Conservation (phyloP, 30 jellyfish, hydroid and myxozoan genomes). For the Hydra vulgaris region DNA sequence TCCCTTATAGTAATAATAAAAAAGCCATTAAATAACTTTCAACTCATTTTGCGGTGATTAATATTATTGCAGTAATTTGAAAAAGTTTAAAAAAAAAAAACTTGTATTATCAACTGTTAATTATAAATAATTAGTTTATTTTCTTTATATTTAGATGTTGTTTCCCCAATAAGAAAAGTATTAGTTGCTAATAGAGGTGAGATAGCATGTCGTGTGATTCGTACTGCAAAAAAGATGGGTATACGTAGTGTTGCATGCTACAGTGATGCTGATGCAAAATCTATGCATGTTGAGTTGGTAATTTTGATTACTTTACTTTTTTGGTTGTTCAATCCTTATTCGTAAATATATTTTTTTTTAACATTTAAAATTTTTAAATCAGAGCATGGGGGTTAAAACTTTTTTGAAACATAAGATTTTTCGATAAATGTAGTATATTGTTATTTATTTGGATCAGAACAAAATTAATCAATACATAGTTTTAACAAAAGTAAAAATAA, state of each 20-base stretch:
- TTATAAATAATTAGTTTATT: not conserved
- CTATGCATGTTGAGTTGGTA: slow-evolving; percentile 93
- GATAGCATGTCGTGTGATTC: slow-evolving; percentile 94
- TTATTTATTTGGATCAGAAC: too few species aligned
- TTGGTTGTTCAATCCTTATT: not conserved
- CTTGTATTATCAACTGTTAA: not conserved
- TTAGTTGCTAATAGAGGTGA: slow-evolving; percentile 96
- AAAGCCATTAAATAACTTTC: not conserved
- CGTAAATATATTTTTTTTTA: not conserved
- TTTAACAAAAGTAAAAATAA: too few species aligned
- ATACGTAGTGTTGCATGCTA: slow-evolving; percentile 87
- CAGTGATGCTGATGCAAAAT: slow-evolving; percentile 81
- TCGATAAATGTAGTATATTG: too few species aligned
- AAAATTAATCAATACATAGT: too few species aligned
- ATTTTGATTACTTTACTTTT: not conserved
- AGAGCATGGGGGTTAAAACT: too few species aligned
- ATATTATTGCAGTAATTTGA: too few species aligned
- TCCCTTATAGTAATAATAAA: too few species aligned
- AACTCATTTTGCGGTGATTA: not conserved
- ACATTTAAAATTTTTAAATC: not conserved
- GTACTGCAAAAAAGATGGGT: slow-evolving; percentile 75
- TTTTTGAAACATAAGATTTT: too few species aligned
- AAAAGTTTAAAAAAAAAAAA: too few species aligned
- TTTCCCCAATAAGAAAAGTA: slow-evolving; percentile 58
- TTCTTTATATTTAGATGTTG: slow-evolving; percentile 27